Base-by-base conservation (phyloP, 2,888 invertebrate genomes). In the Dorcus parallelipipedus region DNA sequence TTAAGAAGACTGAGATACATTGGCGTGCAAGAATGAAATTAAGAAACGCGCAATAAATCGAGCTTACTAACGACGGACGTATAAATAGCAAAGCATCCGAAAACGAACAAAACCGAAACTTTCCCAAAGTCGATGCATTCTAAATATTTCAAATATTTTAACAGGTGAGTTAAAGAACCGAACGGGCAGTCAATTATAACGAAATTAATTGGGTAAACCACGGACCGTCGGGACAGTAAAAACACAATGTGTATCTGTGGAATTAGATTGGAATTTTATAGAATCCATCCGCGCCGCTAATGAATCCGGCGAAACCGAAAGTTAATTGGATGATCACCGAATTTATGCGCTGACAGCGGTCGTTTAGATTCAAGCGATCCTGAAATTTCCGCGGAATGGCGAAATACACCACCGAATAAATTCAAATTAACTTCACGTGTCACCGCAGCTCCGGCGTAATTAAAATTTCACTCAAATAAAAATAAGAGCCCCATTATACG, bases 181-280 rank as follows among this genome's bases (percentile, higher is more conserved):
- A 45, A 17, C 9, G 45, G 23, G 23, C 23, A 9, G 51, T 51
- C 51, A 51, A 51, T 51, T 51, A 51, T 51, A 38, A 39, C 40
- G 20, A 51, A 51, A 51, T 51, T 51, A 51, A 51, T 51, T 51
- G 51, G 51, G 9, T 17, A 38, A 23, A 26, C 49, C 49, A 17
- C 14, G 9, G 9, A 9, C 38, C 4, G 9, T 20, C 26, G 26
- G 26, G 26, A 33, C 26, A 8, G 9, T 45, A 45, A 45, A 45
- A 45, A 45, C 17, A 42, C 14, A 9, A 45, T 45, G 23, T 45
- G 26, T 33, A 10, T 45, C 45, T 45, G 17, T 20, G 45, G 45
- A 45, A 45, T 45, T 45, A 45, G 45, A 45, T 45, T 20, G 45
- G 45, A 45, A 45, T 45, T 45, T 45, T 9, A 9, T 45, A 23